Evolutionary conservation across 2,888 invertebrate species (phyloP).

Genomic region (Neoaliturus tenellus): DNA sequence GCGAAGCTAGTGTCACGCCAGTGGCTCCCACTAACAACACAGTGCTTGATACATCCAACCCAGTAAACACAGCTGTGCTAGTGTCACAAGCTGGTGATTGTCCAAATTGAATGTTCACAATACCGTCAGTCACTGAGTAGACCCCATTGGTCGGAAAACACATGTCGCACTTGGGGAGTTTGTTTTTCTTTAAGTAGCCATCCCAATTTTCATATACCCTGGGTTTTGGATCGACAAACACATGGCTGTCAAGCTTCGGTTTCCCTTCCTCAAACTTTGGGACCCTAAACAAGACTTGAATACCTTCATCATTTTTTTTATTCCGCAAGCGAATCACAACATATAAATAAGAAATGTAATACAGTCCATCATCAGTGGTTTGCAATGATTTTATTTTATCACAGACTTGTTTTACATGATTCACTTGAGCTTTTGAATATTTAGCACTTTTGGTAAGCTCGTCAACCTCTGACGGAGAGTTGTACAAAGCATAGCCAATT

Average conservation of each 20-base stretch:
- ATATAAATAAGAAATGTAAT: constrained; percentile 37
- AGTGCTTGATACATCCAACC: constrained; percentile 56
- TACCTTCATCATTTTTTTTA: constrained; percentile 52
- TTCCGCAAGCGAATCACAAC: constrained; percentile 39
- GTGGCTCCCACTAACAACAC: constrained; percentile 56
- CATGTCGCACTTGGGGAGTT: constrained; percentile 55
- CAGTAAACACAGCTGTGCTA: constrained; percentile 45
- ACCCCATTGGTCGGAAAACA: constrained; percentile 52
- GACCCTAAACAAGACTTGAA: constrained; percentile 48
- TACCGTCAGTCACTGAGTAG: constrained; percentile 47
- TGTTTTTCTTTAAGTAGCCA: constrained; percentile 55
- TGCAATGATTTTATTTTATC: constrained; percentile 50
- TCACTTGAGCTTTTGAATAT: constrained; percentile 33
- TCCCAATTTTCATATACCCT: constrained; percentile 53
- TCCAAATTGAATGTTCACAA: constrained; percentile 51
- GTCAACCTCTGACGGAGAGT: constrained; percentile 19
- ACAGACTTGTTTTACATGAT: constrained; percentile 37
- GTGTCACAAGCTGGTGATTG: constrained; percentile 53
- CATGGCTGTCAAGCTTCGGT: constrained; percentile 32
- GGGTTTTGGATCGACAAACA: constrained; percentile 54
- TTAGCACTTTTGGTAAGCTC: constrained; percentile 7
- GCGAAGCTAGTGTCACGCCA: constrained; percentile 53
- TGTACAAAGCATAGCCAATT: constrained; percentile 53
- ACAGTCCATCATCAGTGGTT: background rate
- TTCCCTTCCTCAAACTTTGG: constrained; percentile 33